Conservation (phyloP, 2,888 invertebrate genomes). For the Eupeodes luniger region DNA sequence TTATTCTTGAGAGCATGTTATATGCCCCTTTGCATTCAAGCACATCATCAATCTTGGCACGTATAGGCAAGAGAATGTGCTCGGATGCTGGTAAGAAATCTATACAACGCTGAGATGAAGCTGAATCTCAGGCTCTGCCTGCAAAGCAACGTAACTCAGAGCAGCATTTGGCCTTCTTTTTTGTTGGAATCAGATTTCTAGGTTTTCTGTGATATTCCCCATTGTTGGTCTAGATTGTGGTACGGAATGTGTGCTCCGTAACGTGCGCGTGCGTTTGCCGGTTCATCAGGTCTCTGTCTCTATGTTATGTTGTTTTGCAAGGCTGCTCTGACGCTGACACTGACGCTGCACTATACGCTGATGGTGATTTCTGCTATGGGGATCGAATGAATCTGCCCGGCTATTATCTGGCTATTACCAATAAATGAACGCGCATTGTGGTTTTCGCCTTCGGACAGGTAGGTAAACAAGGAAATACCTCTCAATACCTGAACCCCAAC, state of each 20-base stretch:
- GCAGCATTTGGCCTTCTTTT: conserved; percentile 7
- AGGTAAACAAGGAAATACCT: conserved; percentile 73
- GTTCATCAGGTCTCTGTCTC: conserved; percentile 38
- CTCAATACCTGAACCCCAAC: conserved; percentile 34
- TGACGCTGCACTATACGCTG: neutral
- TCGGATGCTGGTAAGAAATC: conserved; percentile 45
- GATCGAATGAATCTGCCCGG: conserved; percentile 60
- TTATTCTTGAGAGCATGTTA: conserved; percentile 51
- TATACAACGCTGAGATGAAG: conserved; percentile 11
- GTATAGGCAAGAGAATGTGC: conserved; percentile 43
- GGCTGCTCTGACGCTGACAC: neutral
- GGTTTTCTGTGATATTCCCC: conserved; percentile 60
- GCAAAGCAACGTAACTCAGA: too few relatives aligned
- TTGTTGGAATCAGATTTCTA: conserved; percentile 49
- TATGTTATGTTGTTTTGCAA: too few relatives aligned
- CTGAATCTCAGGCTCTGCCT: too few relatives aligned
- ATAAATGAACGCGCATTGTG: conserved; percentile 72
- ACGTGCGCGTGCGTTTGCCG: conserved; percentile 61
- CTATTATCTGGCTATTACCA: conserved; percentile 74
- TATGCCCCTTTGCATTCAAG: conserved; percentile 19
- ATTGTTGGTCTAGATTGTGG: conserved; percentile 71
- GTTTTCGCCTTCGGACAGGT: conserved; percentile 71
- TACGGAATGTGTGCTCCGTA: conserved; percentile 54
- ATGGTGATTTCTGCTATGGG: neutral
- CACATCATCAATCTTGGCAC: conserved; percentile 62